Base-by-base conservation (phyloP, 2,888 invertebrate genomes). In the Perizoma flavofasciatum region DNA sequence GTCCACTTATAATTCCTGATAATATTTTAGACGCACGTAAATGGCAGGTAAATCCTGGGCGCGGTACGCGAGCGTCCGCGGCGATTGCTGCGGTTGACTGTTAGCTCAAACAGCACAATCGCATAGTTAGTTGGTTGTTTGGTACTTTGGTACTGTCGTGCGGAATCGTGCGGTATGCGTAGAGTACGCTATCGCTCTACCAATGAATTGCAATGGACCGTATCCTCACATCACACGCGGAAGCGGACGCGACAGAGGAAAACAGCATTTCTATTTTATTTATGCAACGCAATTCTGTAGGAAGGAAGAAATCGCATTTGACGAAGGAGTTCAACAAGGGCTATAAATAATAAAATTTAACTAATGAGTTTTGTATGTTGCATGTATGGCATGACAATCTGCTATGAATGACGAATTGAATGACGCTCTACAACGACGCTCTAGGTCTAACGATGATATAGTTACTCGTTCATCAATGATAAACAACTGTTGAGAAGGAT, bases 181-280 rank as follows among this genome's bases (percentile, higher is more conserved):
- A 48, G 61, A 54, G 57, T 62, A 45, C 75, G 74, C 74, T 86
- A 82, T 83, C 83, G 78, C 77, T 86, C 79, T 85, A 81, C 80
- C 82, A 83, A 86, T 76, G 71, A 70, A 76, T 68, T 74, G 76
- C 77, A 79, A 77, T 79, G 81, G 77, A 78, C 77, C 79, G 81
- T 60, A 7, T 5, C 5, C 61, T 83, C 66, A 65, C 61, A 65
- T 56, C 58, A 66, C 56, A 48, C 60, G 70, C 67, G 61, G 67
- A 61, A 68, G 73, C 70, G 71, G 63, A 59, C 50, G 66, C 65
- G 65, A 49, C 63, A 69, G 64, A 57, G 59, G 57, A 44, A 55
- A 56, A 39, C 46, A 34, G 11, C 53, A 49, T 52, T 58, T 49
- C 37, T 39, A 41, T 47, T 50, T 10, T 8, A 32, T 49, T 49